phyloP scores from a whole-genome alignment of 2,113 vertebrate genomes.

The Pteronura brasiliensis region DNA sequence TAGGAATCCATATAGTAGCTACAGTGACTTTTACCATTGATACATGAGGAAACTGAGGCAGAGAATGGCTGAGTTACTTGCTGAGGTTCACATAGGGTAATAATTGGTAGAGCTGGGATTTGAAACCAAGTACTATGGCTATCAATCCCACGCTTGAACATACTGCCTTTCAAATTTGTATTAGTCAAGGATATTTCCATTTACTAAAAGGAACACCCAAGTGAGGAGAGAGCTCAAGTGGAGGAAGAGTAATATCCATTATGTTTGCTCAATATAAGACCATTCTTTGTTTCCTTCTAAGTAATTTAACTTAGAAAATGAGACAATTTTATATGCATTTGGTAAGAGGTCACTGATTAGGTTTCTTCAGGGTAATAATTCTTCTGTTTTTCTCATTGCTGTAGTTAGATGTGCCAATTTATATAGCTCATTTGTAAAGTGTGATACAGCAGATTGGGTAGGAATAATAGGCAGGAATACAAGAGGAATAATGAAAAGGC shows the following conservation, averaged over 20 bases:
- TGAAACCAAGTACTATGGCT: not conserved
- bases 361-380: not conserved
- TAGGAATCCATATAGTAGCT: not conserved
- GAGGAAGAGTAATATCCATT: not conserved
- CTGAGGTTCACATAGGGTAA: not conserved
- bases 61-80: not conserved
- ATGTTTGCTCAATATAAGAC: not conserved
- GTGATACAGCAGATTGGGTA: not conserved
- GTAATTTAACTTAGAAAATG: conserved; percentile 20
- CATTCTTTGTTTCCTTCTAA: not conserved
- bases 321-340: not conserved
- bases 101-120: not conserved
- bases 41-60: not conserved
- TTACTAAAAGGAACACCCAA: not conserved
- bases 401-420: not conserved
- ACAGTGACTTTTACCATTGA: not conserved
- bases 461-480: not conserved
- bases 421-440: not conserved
- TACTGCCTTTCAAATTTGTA: not conserved
- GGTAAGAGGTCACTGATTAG: not conserved
- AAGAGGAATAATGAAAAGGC: not conserved
- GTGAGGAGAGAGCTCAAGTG: not conserved
- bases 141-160: not conserved
- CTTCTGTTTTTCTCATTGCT: not conserved
- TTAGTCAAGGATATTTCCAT: not conserved